A percentile compares a stretch with the other conserved stretches of the same genome.
Evolutionary conservation across 2,113 vertebrate genomes (phyloP).

Genomic region (Leptocoma aspasia): DNA sequence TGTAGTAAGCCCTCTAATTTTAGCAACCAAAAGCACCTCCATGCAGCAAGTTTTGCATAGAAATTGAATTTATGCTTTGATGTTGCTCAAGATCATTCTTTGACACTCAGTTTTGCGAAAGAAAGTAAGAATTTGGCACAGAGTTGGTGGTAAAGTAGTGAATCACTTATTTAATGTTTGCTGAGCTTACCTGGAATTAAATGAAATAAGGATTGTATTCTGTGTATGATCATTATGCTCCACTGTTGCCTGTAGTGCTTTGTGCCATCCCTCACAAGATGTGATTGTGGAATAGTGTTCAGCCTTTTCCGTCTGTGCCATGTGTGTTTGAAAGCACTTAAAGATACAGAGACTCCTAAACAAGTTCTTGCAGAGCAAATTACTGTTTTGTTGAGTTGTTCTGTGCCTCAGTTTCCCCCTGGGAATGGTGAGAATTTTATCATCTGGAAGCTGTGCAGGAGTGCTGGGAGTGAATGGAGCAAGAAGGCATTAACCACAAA

Average conservation of each 20-base stretch:
- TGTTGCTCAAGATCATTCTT: background rate
- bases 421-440: background rate
- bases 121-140: background rate
- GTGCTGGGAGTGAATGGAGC: background rate
- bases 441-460: background rate
- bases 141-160: background rate
- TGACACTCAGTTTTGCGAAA: background rate
- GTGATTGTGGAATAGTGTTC: background rate
- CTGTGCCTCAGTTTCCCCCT: background rate
- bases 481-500: background rate
- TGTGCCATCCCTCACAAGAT: background rate
- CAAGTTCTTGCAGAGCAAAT: background rate
- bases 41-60: constrained; percentile 12
- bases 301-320: background rate
- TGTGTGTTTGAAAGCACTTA: background rate
- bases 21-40: constrained; percentile 11
- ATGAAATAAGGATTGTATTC: background rate
- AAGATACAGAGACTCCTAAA: background rate
- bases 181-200: background rate
- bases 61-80: background rate
- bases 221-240: background rate
- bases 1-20: background rate
- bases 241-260: background rate
- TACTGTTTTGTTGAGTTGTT: background rate
- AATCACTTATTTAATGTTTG: background rate